Evolutionary conservation across 2,113 vertebrate species (phyloP), one percentile per base, ranked within the genome.

Genomic region (Anarrhichthys ocellatus): DNA sequence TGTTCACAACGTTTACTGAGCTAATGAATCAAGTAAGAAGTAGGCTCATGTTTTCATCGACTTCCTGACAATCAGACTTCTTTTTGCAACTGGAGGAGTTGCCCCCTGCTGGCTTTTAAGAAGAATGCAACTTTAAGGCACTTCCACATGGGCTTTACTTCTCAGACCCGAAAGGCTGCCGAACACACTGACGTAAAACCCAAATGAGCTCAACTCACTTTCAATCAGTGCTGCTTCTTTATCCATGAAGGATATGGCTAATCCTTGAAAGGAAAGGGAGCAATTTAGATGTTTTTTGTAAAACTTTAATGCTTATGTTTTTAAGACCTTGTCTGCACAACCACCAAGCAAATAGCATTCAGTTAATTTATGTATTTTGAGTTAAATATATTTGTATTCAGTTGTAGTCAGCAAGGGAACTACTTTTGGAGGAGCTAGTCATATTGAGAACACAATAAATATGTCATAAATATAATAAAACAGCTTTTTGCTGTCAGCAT

Each of bases 321-420:
- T 59, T 3, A 50, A 59, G 20, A 52, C 46, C 8, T 22, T 67
- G 5, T 5, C 42, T 52, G 22, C 24, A 85, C 11, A 73, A 20
- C 10, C 32, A 42, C 8, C 8, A 48, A 29, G 44, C 42, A 6
- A 62, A 38, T 44, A 6, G 29, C 11, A 10, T 20, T 3, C 6
- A 36, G 27, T 36, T 14, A 11, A 3, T 27, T 3, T 9, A 32
- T 68, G 32, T 10, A 15, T 44, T 71, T 64, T 50, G 48, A 67
- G 77, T 67, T 1, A 63, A 52, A 52, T n/a, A 17, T 22, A n/a
- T 27, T 34, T 56, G n/a, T 27, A 40, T 81, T 77, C 27, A 29
- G 17, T 36, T 71, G 5, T 38, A 11, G 4, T 40, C 63, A 73
- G 63, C 63, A 69, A 77, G 9, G 42, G 32, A 29, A 40, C 44